Conservation (phyloP, 2,888 invertebrate genomes). For the Hemaris fuciformis region DNA sequence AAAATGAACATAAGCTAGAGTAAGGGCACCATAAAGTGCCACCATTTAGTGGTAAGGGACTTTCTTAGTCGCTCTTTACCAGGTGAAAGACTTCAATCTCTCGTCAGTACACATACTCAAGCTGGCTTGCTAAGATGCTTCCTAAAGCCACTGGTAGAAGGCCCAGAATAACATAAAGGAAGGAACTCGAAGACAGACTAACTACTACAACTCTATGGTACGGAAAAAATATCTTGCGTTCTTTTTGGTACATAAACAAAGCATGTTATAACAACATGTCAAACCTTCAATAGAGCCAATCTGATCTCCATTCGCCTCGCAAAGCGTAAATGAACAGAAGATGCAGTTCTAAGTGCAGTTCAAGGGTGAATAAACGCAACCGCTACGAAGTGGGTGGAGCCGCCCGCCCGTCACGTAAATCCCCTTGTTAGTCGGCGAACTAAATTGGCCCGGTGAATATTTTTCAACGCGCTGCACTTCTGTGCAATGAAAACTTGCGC, state of each 20-base stretch:
- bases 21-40: too few species aligned
- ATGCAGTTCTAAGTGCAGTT: background rate
- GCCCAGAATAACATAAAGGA: too few species aligned
- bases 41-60: too few species aligned
- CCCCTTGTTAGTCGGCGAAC: slow-evolving; percentile 17
- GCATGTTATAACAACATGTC: background rate
- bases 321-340: background rate
- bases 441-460: slow-evolving; percentile 20
- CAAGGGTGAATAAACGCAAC: background rate
- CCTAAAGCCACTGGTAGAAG: too few species aligned
- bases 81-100: too few species aligned
- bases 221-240: too few species aligned
- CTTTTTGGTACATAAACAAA: background rate
- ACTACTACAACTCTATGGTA: too few species aligned
- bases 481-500: slow-evolving; percentile 5
- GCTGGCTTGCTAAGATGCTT: too few species aligned
- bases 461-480: background rate
- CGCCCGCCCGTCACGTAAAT: slow-evolving; percentile 8
- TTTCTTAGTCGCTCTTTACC: too few species aligned
- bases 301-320: background rate
- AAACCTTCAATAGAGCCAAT: background rate
- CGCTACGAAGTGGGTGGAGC: background rate
- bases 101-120: too few species aligned
- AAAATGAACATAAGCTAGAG: too few species aligned
- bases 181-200: too few species aligned